A percentile compares a stretch with the other conserved stretches of the same genome.
Conservation (phyloP, 2,888 invertebrate genomes). For the Spilarctia lutea region DNA sequence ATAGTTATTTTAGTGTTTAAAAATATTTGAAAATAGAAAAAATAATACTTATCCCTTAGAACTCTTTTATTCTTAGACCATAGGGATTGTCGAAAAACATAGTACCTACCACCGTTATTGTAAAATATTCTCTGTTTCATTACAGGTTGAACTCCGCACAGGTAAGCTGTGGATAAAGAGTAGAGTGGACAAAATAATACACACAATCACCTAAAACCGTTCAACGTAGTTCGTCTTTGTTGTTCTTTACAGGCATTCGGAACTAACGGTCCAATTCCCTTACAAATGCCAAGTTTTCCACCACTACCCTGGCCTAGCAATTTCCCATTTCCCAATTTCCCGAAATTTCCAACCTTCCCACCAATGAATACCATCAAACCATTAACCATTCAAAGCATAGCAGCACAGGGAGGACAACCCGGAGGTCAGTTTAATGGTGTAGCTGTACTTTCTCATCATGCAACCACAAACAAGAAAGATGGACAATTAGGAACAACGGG, state of each 20-base stretch:
- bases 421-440: constrained; percentile 33
- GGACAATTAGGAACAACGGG: constrained; percentile 22
- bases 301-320: constrained; percentile 13
- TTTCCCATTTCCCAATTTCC: constrained; percentile 8
- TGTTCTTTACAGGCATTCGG: constrained; percentile 45
- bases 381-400: constrained; percentile 52
- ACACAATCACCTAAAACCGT: constrained; percentile 22
- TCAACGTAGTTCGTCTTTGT: constrained; percentile 63
- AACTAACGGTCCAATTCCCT: constrained; percentile 1
- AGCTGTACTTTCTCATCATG: background rate
- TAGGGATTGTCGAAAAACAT: background rate
- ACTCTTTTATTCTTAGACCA: background rate
- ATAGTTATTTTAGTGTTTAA: too few relatives aligned
- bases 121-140: constrained; percentile 38
- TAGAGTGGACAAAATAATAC: constrained; percentile 20
- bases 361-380: constrained; percentile 37
- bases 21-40: background rate
- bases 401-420: constrained; percentile 36
- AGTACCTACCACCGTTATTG: background rate
- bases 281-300: constrained; percentile 19
- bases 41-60: background rate
- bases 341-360: constrained; percentile 8
- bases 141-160: constrained; percentile 53
- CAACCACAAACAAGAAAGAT: constrained; percentile 7
- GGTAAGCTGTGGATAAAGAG: constrained; percentile 52